Conservation (phyloP, 2,113 vertebrate species). For the Varanus komodoensis region DNA sequence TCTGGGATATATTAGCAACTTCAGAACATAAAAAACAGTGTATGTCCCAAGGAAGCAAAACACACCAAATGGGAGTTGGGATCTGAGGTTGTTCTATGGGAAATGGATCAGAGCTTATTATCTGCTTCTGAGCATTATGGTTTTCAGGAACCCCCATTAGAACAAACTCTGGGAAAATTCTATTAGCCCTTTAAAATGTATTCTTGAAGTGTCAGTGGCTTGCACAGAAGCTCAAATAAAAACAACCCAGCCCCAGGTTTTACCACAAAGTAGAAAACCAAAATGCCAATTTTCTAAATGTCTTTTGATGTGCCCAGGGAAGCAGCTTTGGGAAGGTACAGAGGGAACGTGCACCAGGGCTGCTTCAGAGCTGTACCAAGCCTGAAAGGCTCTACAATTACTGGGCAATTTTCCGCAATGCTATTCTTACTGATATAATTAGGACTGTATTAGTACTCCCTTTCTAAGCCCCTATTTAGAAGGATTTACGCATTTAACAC, state of each 20-base stretch:
- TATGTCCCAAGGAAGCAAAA: too few species aligned
- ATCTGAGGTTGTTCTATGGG: background rate
- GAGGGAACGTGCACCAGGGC: background rate
- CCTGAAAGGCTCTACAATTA: slow-evolving; percentile 18
- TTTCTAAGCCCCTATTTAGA: slow-evolving; percentile 18
- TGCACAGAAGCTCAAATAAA: slow-evolving; percentile 19
- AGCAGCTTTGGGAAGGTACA: background rate
- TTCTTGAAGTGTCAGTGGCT: slow-evolving; percentile 17
- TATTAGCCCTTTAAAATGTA: background rate
- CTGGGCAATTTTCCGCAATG: slow-evolving; percentile 23
- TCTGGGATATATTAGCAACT: background rate
- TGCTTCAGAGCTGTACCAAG: background rate
- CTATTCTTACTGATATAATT: slow-evolving; percentile 39
- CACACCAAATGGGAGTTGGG: background rate
- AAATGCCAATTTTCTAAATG: background rate
- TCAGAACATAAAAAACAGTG: too few species aligned
- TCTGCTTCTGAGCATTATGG: background rate
- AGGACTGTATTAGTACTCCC: slow-evolving; percentile 13
- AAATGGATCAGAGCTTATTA: background rate
- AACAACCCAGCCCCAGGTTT: slow-evolving; percentile 10
- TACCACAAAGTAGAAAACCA: background rate
- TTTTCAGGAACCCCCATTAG: background rate
- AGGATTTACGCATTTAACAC: slow-evolving; percentile 29
- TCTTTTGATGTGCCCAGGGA: background rate
- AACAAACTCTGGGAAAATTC: background rate